Conservation (phyloP, 2,113 vertebrate genomes). For the Calyptomena viridis region DNA sequence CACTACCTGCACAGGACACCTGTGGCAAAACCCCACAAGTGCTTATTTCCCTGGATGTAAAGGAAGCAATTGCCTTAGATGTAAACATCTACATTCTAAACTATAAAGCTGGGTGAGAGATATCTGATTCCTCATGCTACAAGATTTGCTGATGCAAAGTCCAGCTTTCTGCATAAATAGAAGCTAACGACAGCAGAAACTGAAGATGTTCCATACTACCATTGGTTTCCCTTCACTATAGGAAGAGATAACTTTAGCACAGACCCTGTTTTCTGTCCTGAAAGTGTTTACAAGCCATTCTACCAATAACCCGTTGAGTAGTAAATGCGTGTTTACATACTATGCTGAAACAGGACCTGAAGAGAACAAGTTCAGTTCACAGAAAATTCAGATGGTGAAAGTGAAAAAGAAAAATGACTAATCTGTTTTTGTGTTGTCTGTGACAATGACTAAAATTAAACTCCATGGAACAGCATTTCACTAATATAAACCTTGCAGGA, state of each 20-base stretch:
- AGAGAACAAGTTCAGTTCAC: neutral
- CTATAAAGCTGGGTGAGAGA: neutral
- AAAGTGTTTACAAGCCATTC: neutral
- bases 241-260: neutral
- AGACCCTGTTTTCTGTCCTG: neutral
- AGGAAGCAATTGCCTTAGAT: neutral
- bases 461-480: neutral
- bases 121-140: neutral
- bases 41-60: neutral
- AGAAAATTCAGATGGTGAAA: neutral
- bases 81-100: neutral
- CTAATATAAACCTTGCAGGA: neutral
- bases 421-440: neutral
- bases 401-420: neutral
- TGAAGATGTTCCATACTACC: neutral
- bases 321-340: neutral
- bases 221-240: neutral
- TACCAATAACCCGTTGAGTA: neutral
- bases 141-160: neutral
- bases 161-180: neutral
- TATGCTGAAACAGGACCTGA: neutral
- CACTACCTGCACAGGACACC: fast-evolving
- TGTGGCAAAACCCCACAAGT: fast-evolving
- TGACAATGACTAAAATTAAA: neutral
- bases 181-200: neutral